These are phyloP conservation scores for Melikaiella ostensackeni DNA, from an alignment of 2,888 invertebrate genomes.

Conservation along the genomic window DNA sequence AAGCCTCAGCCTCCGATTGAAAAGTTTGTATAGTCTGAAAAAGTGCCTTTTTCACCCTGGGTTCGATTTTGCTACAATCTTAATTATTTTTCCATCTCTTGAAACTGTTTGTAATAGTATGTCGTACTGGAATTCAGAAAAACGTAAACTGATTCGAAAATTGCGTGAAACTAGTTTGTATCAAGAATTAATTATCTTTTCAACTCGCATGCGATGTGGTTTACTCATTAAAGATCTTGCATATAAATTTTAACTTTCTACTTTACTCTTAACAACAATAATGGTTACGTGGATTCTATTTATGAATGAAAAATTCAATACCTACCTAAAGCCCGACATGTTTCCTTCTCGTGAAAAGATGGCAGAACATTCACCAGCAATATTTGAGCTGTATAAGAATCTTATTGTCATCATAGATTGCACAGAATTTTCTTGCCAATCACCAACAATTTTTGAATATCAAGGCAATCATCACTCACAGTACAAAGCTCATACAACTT, in stretches of 20 bases:
- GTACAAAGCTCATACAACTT: slow-evolving; percentile 58
- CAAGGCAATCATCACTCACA: no score
- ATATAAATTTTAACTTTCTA: slow-evolving; percentile 48
- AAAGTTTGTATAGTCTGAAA: not conserved
- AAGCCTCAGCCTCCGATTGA: not conserved
- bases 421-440: slow-evolving; percentile 57
- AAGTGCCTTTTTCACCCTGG: not conserved
- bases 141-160: not conserved
- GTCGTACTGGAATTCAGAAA: not conserved
- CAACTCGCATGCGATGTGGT: slow-evolving; percentile 46
- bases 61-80: not conserved
- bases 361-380: slow-evolving; percentile 46
- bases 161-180: not conserved
- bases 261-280: slow-evolving; percentile 48
- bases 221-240: slow-evolving; percentile 47
- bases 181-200: slow-evolving; percentile 47
- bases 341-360: slow-evolving; percentile 48
- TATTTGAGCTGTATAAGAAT: slow-evolving; percentile 46
- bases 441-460: no score
- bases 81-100: not conserved
- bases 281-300: slow-evolving; percentile 49
- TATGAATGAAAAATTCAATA: slow-evolving; percentile 51
- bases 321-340: slow-evolving; percentile 48
- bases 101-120: not conserved
- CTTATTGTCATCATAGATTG: slow-evolving; percentile 57